Percentiles rank a stretch among this genome's conserved stretches.
phyloP scores from a whole-genome alignment of 1,140 invertebrate species.

The Ips typographus region DNA sequence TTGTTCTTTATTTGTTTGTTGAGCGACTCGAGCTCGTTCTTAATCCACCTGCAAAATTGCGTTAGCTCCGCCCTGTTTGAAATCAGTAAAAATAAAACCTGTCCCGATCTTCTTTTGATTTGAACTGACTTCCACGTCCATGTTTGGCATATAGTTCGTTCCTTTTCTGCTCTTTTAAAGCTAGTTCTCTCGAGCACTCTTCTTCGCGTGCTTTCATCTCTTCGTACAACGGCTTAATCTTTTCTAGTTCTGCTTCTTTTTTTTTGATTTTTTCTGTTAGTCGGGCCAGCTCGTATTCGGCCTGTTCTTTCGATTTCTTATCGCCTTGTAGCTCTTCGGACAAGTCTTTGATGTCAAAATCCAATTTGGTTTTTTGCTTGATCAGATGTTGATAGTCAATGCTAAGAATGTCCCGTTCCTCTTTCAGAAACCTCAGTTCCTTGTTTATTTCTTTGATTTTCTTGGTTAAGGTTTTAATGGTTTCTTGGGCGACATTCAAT shows the following conservation, averaged over 20 bases:
- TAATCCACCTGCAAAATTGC: conserved; percentile 72
- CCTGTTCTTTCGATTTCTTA: conserved; percentile 87
- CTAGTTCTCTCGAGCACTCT: conserved; percentile 79
- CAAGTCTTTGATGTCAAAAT: conserved; percentile 92
- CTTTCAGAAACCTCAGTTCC: conserved; percentile 80
- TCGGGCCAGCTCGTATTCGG: conserved; percentile 87
- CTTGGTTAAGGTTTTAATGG: conserved; percentile 79
- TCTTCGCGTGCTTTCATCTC: conserved; percentile 92
- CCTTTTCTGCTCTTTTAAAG: conserved; percentile 96
- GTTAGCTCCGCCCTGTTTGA: not conserved
- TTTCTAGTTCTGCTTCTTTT: conserved; percentile 85
- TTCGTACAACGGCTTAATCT: conserved; percentile 90
- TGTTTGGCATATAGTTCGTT: conserved; percentile 99
- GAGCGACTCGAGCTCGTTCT: conserved; percentile 89
- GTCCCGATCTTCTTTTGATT: conserved; percentile 92
- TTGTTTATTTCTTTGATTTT: conserved; percentile 88
- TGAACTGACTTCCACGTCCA: conserved; percentile 95
- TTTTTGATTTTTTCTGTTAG: conserved; percentile 86
- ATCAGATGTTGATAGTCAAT: conserved; percentile 92
- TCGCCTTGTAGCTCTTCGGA: conserved; percentile 93
- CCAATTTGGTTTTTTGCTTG: conserved; percentile 94
- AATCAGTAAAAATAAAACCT: conserved; percentile 49
- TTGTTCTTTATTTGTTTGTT: conserved; percentile 90
- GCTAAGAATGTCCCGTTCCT: conserved; percentile 89
- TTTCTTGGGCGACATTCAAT: conserved; percentile 87